Conservation (phyloP, 1,140 invertebrate species). For the Drosophila repleta region DNA sequence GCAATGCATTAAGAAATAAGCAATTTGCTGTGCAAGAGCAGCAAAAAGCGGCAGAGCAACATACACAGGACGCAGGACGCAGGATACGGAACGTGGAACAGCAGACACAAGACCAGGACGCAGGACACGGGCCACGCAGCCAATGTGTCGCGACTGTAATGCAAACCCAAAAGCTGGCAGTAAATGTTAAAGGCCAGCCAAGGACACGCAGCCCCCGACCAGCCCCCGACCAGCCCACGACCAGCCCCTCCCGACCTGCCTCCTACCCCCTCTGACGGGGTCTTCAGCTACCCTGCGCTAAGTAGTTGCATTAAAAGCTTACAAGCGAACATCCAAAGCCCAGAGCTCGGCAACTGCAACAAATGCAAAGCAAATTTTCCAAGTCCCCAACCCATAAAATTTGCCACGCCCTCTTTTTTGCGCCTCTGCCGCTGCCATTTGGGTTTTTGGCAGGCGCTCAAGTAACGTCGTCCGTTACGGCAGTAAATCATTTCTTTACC, state of each 20-base stretch:
- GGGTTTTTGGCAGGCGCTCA: constrained; percentile 59
- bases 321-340: constrained; percentile 55
- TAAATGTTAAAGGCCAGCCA: constrained; percentile 60
- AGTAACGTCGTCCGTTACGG: constrained; percentile 43
- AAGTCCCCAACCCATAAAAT: constrained; percentile 41
- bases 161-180: constrained; percentile 42
- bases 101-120: background rate
- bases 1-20: constrained; percentile 80
- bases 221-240: too few relatives aligned
- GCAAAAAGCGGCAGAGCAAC: constrained; percentile 45
- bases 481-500: constrained; percentile 49
- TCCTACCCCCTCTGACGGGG: too few relatives aligned
- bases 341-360: constrained; percentile 56
- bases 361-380: constrained; percentile 60
- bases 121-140: constrained; percentile 26
- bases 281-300: constrained; percentile 39
- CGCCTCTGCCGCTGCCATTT: background rate
- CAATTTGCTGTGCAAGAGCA: constrained; percentile 60
- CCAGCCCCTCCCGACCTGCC: too few relatives aligned
- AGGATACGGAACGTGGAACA: background rate
- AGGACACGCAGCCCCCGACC: constrained; percentile 51
- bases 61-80: background rate
- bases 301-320: constrained; percentile 80
- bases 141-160: constrained; percentile 54
- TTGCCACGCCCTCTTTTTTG: constrained; percentile 3